Evolutionary conservation across 2,888 invertebrate genomes (phyloP).

Genomic region (Chrysopilus asiliformis): DNA sequence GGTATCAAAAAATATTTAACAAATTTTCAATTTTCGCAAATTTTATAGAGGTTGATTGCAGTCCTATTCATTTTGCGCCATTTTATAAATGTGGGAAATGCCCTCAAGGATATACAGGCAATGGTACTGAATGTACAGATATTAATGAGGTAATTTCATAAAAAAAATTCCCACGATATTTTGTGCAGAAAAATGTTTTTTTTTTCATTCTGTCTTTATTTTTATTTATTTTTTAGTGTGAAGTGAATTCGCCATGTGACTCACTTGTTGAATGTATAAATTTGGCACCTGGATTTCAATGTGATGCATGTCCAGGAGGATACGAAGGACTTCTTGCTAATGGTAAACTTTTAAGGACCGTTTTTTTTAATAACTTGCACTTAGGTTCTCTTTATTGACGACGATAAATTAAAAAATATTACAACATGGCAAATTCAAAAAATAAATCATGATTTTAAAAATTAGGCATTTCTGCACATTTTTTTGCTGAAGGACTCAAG

Average conservation of each 20-base stretch:
- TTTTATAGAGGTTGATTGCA: constrained; percentile 49
- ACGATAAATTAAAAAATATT: no score
- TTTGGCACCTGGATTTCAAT: constrained; percentile 72
- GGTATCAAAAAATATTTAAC: no score
- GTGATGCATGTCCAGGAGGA: constrained; percentile 78
- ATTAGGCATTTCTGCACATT: constrained; percentile 56
- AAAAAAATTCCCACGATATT: constrained; percentile 3
- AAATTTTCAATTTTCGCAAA: no score
- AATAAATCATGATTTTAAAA: no score
- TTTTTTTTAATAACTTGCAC: no score
- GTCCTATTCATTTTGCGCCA: constrained; percentile 45
- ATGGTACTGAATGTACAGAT: constrained; percentile 61
- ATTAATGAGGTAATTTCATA: constrained; percentile 49
- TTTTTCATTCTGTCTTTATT: no score
- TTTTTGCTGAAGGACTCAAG: constrained; percentile 51
- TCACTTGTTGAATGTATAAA: constrained; percentile 61
- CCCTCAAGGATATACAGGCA: constrained; percentile 54
- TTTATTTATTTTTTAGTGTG: constrained; percentile 62
- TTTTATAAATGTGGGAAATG: constrained; percentile 66
- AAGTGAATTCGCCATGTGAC: constrained; percentile 67
- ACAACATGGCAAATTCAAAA: no score
- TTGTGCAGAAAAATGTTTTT: no score
- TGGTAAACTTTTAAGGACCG: constrained; percentile 21
- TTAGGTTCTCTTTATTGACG: no score
- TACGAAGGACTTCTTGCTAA: constrained; percentile 40